These are phyloP conservation scores for Mnemiopsis leidyi DNA, from an alignment of 37 sponge, comb jelly and placozoan species.

Conservation along the genomic window DNA sequence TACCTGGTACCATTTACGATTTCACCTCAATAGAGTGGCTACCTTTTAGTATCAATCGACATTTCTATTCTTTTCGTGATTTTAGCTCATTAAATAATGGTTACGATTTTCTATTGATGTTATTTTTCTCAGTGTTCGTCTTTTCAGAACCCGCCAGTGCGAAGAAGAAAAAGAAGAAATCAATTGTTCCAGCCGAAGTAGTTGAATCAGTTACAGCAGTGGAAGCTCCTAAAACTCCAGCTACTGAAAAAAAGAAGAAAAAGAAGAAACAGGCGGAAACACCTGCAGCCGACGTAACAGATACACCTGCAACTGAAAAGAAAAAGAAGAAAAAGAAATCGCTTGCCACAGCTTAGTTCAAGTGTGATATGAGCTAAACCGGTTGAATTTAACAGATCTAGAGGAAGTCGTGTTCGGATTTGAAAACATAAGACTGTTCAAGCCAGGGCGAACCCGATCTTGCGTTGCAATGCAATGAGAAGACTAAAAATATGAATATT, in stretches of 20 bases:
- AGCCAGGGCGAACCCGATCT: neutral
- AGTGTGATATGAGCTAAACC: neutral
- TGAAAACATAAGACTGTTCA: neutral
- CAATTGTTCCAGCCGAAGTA: neutral
- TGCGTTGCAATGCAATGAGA: neutral
- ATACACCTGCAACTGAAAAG: neutral
- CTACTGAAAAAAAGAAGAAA: constrained; percentile 77
- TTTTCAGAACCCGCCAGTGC: neutral
- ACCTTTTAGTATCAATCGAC: no score
- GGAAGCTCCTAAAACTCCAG: constrained; percentile 20
- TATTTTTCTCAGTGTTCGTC: neutral
- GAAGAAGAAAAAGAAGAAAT: constrained; percentile 48
- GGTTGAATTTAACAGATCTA: neutral
- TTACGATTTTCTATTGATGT: no score
- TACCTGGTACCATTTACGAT: no score
- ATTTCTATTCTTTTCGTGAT: no score
- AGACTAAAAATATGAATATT: neutral
- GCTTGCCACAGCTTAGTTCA: neutral
- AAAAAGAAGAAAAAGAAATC: neutral
- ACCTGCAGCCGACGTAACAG: constrained; percentile 6
- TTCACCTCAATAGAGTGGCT: no score
- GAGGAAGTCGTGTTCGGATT: neutral
- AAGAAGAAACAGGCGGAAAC: constrained; percentile 68
- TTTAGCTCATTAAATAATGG: no score
- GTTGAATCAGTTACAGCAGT: neutral